phyloP scores from a whole-genome alignment of 2,888 invertebrate species.

The Diabrotica balteata region DNA sequence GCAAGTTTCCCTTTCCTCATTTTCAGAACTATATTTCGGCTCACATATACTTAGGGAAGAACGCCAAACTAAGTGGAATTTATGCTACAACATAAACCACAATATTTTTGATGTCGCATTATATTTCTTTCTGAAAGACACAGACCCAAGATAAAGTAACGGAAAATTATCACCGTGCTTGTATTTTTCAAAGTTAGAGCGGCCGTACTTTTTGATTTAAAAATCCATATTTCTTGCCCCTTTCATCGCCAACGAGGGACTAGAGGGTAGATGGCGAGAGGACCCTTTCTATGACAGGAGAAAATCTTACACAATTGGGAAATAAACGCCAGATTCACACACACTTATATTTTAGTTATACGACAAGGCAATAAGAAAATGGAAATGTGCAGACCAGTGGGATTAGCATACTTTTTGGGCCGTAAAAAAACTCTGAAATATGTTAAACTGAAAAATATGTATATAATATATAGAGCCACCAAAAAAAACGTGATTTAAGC shows the following conservation, averaged over 20 bases:
- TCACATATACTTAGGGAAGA: slow-evolving; percentile 28
- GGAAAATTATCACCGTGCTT: slow-evolving; percentile 24
- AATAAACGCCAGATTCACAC: too few relatives aligned
- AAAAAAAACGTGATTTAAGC: too few relatives aligned
- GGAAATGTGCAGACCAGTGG: too few relatives aligned
- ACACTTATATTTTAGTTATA: too few relatives aligned
- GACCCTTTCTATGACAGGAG: too few relatives aligned
- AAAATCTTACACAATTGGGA: too few relatives aligned
- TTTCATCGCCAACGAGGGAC: background rate
- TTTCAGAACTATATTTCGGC: slow-evolving; percentile 28
- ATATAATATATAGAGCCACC: too few relatives aligned
- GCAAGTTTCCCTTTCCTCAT: slow-evolving; percentile 19
- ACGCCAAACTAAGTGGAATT: slow-evolving; percentile 36
- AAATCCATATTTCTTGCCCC: slow-evolving; percentile 3
- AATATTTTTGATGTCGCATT: slow-evolving; percentile 32
- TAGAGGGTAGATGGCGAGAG: too few relatives aligned
- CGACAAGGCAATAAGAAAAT: too few relatives aligned
- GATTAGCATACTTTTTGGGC: too few relatives aligned
- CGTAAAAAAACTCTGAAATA: too few relatives aligned
- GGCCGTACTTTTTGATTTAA: slow-evolving; percentile 13
- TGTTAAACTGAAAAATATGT: too few relatives aligned
- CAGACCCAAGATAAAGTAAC: slow-evolving; percentile 16
- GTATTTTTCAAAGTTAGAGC: slow-evolving; percentile 15
- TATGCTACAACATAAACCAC: slow-evolving; percentile 36
- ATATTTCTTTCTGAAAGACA: slow-evolving; percentile 25